Base-by-base conservation (phyloP, 1,140 invertebrate genomes). In the Maniola jurtina region DNA sequence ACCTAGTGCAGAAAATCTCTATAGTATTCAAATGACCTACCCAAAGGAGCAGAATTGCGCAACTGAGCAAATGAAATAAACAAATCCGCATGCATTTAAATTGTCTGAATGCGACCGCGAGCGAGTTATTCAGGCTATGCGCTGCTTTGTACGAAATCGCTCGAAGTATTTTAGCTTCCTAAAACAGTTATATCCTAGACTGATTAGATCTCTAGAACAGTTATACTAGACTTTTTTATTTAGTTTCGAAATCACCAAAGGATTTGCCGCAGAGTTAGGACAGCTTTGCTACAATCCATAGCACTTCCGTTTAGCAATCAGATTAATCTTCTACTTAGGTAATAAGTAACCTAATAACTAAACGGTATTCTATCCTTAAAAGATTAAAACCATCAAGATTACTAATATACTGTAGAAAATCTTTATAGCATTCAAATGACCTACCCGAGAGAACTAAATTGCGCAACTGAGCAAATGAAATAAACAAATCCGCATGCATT, bases 41-140 rank as follows among this genome's bases (percentile, higher is more conserved):
- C 52, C 52, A 25, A 55, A 25, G 25, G 52, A 55, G 25, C 13
- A 16, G 52, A 55, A 55, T 55, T 55, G 52, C 52, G 52, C 52
- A 55, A 34, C 52, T 55, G 9, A 55, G 52, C 52, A 55, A 55
- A 55, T 55, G 52, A 55, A 55, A 55, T 55, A 55, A 55, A 55
- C 52, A 55, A 55, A 55, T 55, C 52, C 52, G 52, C 25, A 34
- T 55, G 52, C 52, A 55, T 55, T 55, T 55, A 55, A 55, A 55
- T 55, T 55, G 52, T 55, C 52, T 55, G 52, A 34, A 55, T 55
- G 52, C 52, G 34, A 55, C 52, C 52, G 52, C 52, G 13, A 34
- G 52, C 52, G 52, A 55, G 52, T 55, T 55, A 55, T 55, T 55
- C 52, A 13, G 52, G 33, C 33, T 55, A 34, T 55, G 52, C 34